Conservation (phyloP, 2,113 vertebrate genomes). For the Chaetodon trifascialis region DNA sequence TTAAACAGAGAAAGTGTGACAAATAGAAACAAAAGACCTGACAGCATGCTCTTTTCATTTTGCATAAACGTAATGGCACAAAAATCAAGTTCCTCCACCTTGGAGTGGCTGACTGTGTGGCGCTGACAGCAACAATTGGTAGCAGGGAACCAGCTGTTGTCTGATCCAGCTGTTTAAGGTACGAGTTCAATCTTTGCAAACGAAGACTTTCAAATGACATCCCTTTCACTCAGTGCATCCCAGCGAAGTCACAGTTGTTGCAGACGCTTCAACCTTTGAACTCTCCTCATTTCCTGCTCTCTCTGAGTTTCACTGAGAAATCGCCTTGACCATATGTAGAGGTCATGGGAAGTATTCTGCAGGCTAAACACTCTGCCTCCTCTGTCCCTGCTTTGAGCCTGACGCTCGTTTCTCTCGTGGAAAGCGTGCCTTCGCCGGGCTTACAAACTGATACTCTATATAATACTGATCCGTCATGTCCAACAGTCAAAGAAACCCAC, state of each 20-base stretch:
- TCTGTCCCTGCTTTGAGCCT: conserved; percentile 46
- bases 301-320: conserved; percentile 76
- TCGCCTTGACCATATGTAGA: conserved; percentile 78
- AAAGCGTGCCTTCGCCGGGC: conserved; percentile 19
- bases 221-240: conserved; percentile 51
- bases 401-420: conserved; percentile 4
- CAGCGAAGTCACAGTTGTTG: conserved; percentile 70
- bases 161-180: background rate
- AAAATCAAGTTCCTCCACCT: background rate
- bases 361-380: conserved; percentile 67
- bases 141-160: conserved; percentile 27
- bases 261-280: conserved; percentile 80
- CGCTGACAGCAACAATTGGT: background rate
- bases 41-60: background rate
- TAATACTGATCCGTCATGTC: conserved; percentile 38
- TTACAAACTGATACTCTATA: conserved; percentile 41
- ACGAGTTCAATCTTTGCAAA: conserved; percentile 33
- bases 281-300: conserved; percentile 84
- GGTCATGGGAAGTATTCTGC: conserved; percentile 85
- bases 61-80: background rate
- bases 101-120: background rate
- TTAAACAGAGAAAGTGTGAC: background rate
- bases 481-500: conserved; percentile 46
- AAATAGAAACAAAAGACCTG: background rate
- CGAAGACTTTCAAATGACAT: conserved; percentile 32